Percentiles rank a stretch among this genome's conserved stretches.
These are phyloP conservation scores for Tenebrosternarchus preto DNA, from an alignment of 2,113 vertebrate genomes.

Conservation along the genomic window DNA sequence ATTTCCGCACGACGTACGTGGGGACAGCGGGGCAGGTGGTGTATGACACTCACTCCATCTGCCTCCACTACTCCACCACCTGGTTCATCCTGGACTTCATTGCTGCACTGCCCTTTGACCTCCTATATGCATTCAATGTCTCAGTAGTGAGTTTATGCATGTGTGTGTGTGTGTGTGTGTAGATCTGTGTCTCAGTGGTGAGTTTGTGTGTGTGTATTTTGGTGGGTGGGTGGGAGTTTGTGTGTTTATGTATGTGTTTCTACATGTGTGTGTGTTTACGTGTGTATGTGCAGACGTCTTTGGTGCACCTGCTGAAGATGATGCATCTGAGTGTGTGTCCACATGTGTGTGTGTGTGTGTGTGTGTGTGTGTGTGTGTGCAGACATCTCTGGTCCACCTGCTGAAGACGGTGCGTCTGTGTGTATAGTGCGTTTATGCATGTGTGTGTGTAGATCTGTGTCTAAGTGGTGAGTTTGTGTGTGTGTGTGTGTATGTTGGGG, in stretches of 20 bases:
- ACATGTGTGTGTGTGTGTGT: no score
- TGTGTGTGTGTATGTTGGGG: background rate
- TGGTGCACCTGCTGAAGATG: constrained; percentile 85
- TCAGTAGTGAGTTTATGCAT: constrained; percentile 83
- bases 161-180: background rate
- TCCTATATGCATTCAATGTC: constrained; percentile 88
- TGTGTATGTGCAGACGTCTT: constrained; percentile 68
- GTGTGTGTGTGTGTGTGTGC: no score
- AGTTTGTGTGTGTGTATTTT: background rate
- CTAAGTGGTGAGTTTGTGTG: no score
- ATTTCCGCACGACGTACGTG: constrained; percentile 84
- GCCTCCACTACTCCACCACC: constrained; percentile 85
- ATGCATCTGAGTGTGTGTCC: constrained; percentile 72
- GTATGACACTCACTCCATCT: constrained; percentile 85
- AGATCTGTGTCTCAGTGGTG: constrained; percentile 73
- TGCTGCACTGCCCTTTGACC: constrained; percentile 87
- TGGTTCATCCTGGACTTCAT: constrained; percentile 92
- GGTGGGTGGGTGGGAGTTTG: background rate
- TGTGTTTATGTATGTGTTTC: background rate
- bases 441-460: no score
- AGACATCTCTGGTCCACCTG: constrained; percentile 83
- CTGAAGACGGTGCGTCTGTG: constrained; percentile 85
- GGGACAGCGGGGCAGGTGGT: constrained; percentile 89
- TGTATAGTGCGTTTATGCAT: constrained; percentile 78
- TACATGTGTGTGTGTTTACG: background rate